Evolutionary conservation across 2,113 vertebrate genomes (phyloP).

Genomic region (Mesoclemmys tuberculata): DNA sequence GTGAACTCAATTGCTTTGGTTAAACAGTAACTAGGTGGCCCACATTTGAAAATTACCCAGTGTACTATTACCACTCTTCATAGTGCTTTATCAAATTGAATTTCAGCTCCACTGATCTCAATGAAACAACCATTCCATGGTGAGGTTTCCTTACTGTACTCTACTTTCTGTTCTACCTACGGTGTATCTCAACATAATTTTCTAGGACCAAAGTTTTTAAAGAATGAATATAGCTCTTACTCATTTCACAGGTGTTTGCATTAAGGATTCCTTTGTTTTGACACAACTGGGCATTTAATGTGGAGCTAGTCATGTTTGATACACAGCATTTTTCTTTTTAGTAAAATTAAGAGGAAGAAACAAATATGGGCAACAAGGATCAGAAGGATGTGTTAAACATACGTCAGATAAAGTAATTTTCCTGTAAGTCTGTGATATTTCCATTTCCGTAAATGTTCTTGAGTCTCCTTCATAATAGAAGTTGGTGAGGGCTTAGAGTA

Average conservation of each 20-base stretch:
- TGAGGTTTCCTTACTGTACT: background rate
- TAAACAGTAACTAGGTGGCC: background rate
- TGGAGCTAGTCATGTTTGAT: slow-evolving; percentile 26
- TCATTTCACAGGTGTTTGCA: background rate
- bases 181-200: background rate
- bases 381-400: slow-evolving; percentile 61
- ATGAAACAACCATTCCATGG: background rate
- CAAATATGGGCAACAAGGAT: slow-evolving; percentile 61
- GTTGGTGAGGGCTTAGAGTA: slow-evolving; percentile 79
- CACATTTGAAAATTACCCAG: fast-evolving
- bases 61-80: background rate
- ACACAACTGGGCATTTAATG: slow-evolving; percentile 41
- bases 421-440: slow-evolving; percentile 63
- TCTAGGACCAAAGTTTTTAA: slow-evolving; percentile 50
- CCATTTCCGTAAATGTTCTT: slow-evolving; percentile 72
- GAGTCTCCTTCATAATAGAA: slow-evolving; percentile 75
- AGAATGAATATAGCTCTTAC: slow-evolving; percentile 23
- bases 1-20: background rate
- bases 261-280: slow-evolving; percentile 10
- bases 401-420: slow-evolving; percentile 74
- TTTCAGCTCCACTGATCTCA: background rate
- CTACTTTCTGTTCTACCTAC: background rate
- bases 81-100: background rate
- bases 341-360: slow-evolving; percentile 65
- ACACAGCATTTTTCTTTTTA: slow-evolving; percentile 45